Evolutionary conservation across 1,140 invertebrate species (phyloP).

Genomic region (Chironomus tepperi): DNA sequence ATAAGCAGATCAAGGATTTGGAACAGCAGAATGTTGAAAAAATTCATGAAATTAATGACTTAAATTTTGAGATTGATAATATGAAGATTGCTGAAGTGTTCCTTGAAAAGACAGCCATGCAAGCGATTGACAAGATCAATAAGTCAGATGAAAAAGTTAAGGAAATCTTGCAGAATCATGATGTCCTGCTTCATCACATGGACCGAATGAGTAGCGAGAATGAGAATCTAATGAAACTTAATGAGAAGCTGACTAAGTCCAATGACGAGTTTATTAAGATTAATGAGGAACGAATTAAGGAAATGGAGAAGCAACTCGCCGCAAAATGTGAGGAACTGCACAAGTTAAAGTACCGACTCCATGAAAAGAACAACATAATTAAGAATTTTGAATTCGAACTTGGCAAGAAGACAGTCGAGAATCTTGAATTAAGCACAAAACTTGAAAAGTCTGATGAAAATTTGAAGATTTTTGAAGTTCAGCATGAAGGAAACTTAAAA

Average conservation of each 20-base stretch:
- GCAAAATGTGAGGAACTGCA: not conserved
- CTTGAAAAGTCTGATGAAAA: not conserved
- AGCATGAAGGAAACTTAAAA: conserved; percentile 17
- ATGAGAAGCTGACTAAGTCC: conserved; percentile 9
- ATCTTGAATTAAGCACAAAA: not conserved
- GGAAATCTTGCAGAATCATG: conserved; percentile 14
- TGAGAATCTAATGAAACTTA: not conserved
- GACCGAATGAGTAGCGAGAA: not conserved
- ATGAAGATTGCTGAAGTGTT: not conserved
- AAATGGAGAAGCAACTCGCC: not conserved
- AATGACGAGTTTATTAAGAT: conserved; percentile 3
- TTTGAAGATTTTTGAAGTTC: conserved; percentile 14
- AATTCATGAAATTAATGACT: conserved; percentile 2
- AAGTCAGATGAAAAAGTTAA: conserved; percentile 14
- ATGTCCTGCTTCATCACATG: not conserved
- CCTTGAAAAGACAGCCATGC: not conserved
- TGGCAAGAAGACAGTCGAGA: not conserved
- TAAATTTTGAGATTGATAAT: conserved; percentile 1
- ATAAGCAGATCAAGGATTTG: not conserved
- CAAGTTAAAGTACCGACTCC: not conserved
- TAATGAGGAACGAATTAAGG: not conserved
- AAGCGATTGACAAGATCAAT: conserved; percentile 16
- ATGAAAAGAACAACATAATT: not conserved
- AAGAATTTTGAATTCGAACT: conserved; percentile 11
- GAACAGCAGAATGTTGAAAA: not conserved